Evolutionary conservation across 37 sponge, comb jelly and placozoan species (phyloP).

Genomic region (Bolinopsis microptera): DNA sequence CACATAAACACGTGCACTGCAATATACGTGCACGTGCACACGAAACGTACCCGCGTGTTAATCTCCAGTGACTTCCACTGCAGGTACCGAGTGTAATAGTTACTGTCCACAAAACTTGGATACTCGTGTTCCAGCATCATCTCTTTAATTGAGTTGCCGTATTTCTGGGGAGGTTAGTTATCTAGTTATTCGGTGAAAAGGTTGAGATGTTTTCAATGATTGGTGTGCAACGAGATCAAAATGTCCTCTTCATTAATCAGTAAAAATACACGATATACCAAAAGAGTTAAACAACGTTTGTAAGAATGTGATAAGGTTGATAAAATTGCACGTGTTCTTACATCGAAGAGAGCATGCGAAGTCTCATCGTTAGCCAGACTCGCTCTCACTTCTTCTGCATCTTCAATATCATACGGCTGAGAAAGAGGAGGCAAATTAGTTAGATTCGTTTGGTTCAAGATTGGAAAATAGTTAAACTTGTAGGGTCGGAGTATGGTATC

Average conservation of each 20-base stretch:
- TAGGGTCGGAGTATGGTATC: no score
- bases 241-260: no score
- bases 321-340: no score
- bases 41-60: conserved; percentile 56
- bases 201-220: background rate
- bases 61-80: conserved; percentile 98
- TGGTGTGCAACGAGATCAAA: no score
- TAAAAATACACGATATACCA: no score
- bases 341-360: conserved; percentile 34
- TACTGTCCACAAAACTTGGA: background rate
- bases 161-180: background rate
- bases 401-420: conserved; percentile 60
- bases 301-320: no score
- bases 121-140: conserved; percentile 21
- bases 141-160: background rate
- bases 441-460: no score
- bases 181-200: background rate
- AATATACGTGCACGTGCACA: no score
- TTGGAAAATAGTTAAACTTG: background rate
- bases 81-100: conserved; percentile 72
- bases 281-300: no score
- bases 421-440: background rate
- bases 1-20: no score
- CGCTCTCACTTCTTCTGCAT: conserved; percentile 39
- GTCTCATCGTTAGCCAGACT: conserved; percentile 42